phyloP scores from a whole-genome alignment of 2,113 vertebrate genomes.

The Baryphthengus martii region DNA sequence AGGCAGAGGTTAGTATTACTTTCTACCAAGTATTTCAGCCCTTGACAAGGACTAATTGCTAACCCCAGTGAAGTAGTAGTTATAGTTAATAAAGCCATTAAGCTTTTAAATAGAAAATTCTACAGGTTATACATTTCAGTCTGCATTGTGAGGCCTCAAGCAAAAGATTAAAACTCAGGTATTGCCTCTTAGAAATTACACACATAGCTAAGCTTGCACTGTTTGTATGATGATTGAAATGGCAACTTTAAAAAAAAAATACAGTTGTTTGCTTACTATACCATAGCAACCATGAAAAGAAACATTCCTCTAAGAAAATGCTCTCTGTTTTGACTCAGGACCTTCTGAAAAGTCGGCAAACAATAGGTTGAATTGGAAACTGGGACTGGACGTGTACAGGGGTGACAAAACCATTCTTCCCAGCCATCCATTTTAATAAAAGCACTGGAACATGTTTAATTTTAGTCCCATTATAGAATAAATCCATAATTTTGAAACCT shows the following conservation, averaged over 20 bases:
- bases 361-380: background rate
- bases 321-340: background rate
- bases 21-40: background rate
- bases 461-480: background rate
- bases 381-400: background rate
- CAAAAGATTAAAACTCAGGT: background rate
- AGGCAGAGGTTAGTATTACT: background rate
- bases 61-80: background rate
- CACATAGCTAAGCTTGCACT: background rate
- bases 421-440: background rate
- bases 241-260: background rate
- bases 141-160: background rate
- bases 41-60: background rate
- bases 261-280: background rate
- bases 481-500: background rate
- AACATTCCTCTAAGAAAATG: background rate
- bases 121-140: background rate
- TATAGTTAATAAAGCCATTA: background rate
- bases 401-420: background rate
- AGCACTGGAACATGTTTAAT: background rate
- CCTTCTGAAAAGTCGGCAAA: background rate
- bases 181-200: background rate
- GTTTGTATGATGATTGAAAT: background rate
- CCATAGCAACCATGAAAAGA: background rate
- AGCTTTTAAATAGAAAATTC: background rate